phyloP scores from a whole-genome alignment of 2,888 invertebrate species.

The Sympetrum striolatum region DNA sequence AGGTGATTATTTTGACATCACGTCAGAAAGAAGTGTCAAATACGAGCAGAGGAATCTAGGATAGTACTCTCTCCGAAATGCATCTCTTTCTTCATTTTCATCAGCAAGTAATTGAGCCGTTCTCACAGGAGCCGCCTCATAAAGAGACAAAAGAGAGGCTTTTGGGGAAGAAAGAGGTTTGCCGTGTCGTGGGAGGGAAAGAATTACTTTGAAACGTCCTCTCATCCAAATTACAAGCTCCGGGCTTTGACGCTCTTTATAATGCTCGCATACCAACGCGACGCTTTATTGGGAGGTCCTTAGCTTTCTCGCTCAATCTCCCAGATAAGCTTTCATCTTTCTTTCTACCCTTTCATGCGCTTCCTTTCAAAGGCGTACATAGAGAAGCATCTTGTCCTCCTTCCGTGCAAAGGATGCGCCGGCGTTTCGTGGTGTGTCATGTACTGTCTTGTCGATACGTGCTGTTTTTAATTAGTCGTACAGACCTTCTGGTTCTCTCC shows the following conservation, averaged over 20 bases:
- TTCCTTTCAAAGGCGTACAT: too few species aligned
- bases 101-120: not conserved
- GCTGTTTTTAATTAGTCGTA: too few species aligned
- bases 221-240: constrained; percentile 19
- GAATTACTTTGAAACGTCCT: constrained; percentile 25
- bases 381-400: too few species aligned
- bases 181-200: not conserved
- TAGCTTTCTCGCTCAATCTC: constrained; percentile 20
- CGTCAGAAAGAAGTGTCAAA: too few species aligned
- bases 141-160: not conserved
- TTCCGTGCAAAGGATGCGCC: too few species aligned
- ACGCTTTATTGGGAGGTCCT: not conserved
- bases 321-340: constrained; percentile 27
- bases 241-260: not conserved
- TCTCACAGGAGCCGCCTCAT: not conserved
- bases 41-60: too few species aligned
- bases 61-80: not conserved
- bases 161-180: not conserved
- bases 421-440: too few species aligned
- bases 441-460: too few species aligned
- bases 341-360: not conserved
- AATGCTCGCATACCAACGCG: not conserved
- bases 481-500: too few species aligned
- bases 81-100: not conserved
- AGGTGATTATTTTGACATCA: too few species aligned